Evolutionary conservation across 2,888 invertebrate species (phyloP), one percentile per base, ranked within the genome.

Genomic region (Melanostoma scalare): DNA sequence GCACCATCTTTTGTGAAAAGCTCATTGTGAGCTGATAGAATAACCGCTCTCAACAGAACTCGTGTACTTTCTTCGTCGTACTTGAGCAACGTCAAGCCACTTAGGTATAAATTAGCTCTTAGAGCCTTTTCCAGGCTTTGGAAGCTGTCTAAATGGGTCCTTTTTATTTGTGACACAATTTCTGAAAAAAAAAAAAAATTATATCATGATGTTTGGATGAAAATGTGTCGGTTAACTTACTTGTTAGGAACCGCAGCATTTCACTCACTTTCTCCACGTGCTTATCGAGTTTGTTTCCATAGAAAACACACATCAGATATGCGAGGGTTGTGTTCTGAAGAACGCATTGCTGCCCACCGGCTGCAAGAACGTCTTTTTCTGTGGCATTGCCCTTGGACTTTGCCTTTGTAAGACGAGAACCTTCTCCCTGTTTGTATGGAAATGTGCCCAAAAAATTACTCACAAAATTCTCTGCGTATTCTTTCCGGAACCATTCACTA

Each of bases 271-370:
- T 55, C 10, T 69, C 60, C 3, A 85, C 75, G 1, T 87, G 72
- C 0, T 84, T 76, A 30, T 10, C 6, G 0, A 87, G 85, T 0
- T 85, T 72, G 50, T 85, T 75, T 3, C 87, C 86, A 50, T 85
- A 86, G 56, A 93, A 91, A 44, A 90, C 87, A 80, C 92, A 93
- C 87, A 92, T 94, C 38, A 93, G 89, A 87, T 92, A 92, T 75
- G 92, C 92, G 46, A 94, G 88, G 4, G 90, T 90, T 3, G 94
- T 89, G 89, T 94, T 94, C 87, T 94, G 93, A 42, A 91, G 90
- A 2, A 92, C 81, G 86, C 93, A 94, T 77, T 90, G 89, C 10
- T 90, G 89, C 6, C 91, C 91, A 4, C 88, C 89, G 53, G 89
- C 88, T 55, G 91, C 87, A 89, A 89, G 36, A 0, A 82, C 82